Evolutionary conservation across 2,113 vertebrate genomes (phyloP).

Genomic region (Crotalus tigris): DNA sequence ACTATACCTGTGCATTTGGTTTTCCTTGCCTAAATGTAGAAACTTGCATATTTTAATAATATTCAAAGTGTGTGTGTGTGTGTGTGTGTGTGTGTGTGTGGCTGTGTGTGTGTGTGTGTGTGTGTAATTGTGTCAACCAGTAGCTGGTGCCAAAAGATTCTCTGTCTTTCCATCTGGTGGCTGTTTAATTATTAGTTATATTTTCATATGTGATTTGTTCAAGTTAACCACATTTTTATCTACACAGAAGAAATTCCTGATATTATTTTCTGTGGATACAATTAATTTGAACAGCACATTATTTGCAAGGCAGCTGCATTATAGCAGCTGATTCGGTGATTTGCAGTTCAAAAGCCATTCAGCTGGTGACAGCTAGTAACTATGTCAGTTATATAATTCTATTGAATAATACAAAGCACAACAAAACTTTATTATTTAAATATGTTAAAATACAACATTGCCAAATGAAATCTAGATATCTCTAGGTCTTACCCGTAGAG

Average conservation of each 20-base stretch:
- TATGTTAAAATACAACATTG: background rate
- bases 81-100: background rate
- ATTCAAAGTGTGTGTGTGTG: background rate
- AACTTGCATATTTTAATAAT: background rate
- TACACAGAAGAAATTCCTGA: background rate
- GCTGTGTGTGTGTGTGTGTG: too few species aligned
- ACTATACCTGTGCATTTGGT: too few species aligned
- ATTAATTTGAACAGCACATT: background rate
- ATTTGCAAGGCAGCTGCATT: background rate
- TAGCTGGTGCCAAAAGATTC: background rate
- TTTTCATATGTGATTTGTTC: background rate
- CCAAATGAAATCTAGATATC: background rate
- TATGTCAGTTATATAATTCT: background rate
- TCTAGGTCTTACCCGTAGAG: background rate
- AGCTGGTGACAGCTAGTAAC: background rate
- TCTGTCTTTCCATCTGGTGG: background rate
- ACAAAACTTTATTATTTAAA: conserved; percentile 1
- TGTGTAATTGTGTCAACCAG: background rate
- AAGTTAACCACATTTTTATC: background rate
- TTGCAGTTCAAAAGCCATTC: background rate
- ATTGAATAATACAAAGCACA: background rate
- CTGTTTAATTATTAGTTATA: background rate
- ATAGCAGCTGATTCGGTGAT: background rate
- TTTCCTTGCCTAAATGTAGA: too few species aligned
- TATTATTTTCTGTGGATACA: background rate